A percentile compares a stretch with the other conserved stretches of the same genome.
These are phyloP conservation scores for Rhombomys opimus DNA, from an alignment of 2,113 vertebrate species.

Conservation along the genomic window DNA sequence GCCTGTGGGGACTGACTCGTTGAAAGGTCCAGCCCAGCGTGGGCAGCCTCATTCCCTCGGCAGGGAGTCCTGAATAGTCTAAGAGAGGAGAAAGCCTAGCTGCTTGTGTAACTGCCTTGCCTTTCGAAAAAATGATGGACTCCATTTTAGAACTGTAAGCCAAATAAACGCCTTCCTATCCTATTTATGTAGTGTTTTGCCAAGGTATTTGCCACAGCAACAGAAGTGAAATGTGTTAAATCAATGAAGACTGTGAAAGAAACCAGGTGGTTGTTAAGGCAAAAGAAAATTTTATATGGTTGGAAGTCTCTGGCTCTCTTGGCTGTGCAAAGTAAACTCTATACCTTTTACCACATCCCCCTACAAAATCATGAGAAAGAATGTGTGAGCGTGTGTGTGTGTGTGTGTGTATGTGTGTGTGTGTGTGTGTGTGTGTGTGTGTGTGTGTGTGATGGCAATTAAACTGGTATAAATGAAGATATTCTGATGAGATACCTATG, in stretches of 20 bases:
- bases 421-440: neutral
- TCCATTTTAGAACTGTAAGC: neutral
- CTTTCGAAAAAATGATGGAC: neutral
- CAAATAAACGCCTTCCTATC: neutral
- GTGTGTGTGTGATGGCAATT: neutral
- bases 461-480: neutral
- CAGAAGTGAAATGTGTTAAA: neutral
- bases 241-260: neutral
- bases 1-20: no score
- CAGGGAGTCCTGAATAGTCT: neutral
- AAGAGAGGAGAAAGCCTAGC: neutral
- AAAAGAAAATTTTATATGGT: neutral
- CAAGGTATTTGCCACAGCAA: neutral
- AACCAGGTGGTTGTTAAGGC: neutral
- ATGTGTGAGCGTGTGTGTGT: neutral
- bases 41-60: neutral
- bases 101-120: neutral
- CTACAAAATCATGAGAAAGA: neutral
- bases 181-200: no score
- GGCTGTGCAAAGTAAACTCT: neutral
- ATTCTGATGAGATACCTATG: neutral
- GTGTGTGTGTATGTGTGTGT: no score
- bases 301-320: neutral
- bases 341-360: neutral
- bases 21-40: neutral